Percentiles rank a stretch among this genome's conserved stretches.
phyloP scores from a whole-genome alignment of 53 echinoderm and acorn worm species.

The Mesocentrotus franciscanus region DNA sequence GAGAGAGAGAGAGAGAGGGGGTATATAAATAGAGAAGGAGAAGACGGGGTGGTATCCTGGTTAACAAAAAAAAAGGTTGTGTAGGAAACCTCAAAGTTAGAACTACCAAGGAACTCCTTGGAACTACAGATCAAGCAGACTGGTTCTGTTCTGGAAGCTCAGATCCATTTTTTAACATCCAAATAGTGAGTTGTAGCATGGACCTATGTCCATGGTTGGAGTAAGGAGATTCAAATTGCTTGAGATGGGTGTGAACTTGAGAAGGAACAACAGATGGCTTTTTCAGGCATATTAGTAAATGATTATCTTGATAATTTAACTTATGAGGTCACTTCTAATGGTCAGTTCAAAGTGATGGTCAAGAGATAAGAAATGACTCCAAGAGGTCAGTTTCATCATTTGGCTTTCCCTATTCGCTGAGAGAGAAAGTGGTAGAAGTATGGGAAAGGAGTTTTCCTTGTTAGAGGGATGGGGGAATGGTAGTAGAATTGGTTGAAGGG shows the following conservation, averaged over 20 bases:
- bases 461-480: no score
- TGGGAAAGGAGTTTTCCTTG: not conserved
- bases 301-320: constrained; percentile 2
- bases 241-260: not conserved
- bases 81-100: no score
- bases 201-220: not conserved
- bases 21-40: no score
- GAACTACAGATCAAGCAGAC: no score
- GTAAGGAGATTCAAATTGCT: not conserved
- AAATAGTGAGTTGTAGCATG: no score
- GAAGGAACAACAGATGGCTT: constrained; percentile 10
- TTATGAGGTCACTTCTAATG: constrained; percentile 34
- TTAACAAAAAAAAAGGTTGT: no score
- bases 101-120: no score
- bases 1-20: no score
- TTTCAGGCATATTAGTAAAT: constrained; percentile 4
- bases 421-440: not conserved
- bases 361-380: constrained; percentile 27
- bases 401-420: not conserved
- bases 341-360: constrained; percentile 41
- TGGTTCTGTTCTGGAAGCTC: no score
- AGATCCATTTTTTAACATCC: no score
- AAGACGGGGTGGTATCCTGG: not conserved
- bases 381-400: not conserved
- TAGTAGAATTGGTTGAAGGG: no score